These are phyloP conservation scores for Acrossocheilus wenchowensis DNA, from an alignment of 2,797 vertebrate species.

Conservation along the genomic window DNA sequence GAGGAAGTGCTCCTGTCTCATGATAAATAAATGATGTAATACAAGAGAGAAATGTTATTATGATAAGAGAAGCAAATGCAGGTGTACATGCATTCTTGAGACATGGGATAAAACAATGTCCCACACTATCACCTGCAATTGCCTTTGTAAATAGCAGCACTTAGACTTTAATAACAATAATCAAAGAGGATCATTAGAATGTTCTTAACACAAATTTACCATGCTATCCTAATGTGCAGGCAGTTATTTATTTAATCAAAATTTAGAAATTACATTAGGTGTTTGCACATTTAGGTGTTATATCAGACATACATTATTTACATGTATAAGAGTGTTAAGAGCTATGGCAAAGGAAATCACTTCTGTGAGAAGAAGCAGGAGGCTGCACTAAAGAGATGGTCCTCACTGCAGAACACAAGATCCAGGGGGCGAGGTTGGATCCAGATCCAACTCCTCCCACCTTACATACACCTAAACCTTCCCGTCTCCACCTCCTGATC, in stretches of 20 bases:
- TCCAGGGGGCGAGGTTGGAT: too few relatives aligned
- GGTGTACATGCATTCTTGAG: neutral
- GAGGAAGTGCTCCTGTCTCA: conserved; percentile 22
- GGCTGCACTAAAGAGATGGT: neutral
- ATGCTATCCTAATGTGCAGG: neutral
- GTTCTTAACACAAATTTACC: neutral
- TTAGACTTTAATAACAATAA: neutral
- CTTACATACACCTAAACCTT: too few relatives aligned
- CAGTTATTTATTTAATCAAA: neutral
- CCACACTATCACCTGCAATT: neutral
- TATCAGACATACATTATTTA: neutral
- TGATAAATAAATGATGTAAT: neutral
- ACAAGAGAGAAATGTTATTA: neutral
- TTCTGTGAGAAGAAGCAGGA: neutral
- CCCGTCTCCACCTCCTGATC: too few relatives aligned
- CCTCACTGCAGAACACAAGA: too few relatives aligned
- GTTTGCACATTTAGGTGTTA: too few relatives aligned
- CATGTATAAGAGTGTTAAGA: neutral
- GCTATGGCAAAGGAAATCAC: neutral
- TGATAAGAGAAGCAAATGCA: neutral
- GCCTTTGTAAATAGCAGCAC: neutral
- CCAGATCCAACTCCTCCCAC: too few relatives aligned
- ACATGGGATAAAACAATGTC: neutral
- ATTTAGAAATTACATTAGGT: neutral
- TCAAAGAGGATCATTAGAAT: neutral